These are phyloP conservation scores for Drosophila lacteicornis DNA, from an alignment of 1,140 invertebrate species.

Conservation along the genomic window DNA sequence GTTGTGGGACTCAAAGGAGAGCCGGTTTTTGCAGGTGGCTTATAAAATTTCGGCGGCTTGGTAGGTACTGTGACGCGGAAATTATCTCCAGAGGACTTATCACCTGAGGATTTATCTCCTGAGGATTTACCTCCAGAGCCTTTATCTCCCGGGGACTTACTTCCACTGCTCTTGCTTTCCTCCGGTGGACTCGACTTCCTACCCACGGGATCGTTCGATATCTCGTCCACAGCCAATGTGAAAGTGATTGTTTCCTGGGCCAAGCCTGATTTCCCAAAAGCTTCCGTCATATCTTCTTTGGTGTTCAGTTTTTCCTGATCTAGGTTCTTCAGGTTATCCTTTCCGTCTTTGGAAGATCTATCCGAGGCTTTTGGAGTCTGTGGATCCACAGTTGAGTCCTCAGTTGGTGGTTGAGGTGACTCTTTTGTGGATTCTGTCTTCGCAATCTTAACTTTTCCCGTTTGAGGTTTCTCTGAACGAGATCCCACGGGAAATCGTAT, in stretches of 20 bases:
- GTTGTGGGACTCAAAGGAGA: no score
- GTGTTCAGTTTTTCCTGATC: no score
- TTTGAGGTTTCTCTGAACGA: not conserved
- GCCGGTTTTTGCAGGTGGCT: not conserved
- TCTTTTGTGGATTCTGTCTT: not conserved
- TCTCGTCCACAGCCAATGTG: not conserved
- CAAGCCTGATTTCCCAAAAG: not conserved
- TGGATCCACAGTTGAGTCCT: not conserved
- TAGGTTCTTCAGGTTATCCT: not conserved
- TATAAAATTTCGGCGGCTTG: not conserved
- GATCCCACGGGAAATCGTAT: slow-evolving; percentile 21
- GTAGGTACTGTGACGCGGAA: not conserved
- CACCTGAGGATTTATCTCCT: not conserved
- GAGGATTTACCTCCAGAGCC: not conserved
- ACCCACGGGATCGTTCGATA: not conserved
- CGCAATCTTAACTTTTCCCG: not conserved
- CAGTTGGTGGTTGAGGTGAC: not conserved
- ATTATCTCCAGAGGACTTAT: not conserved
- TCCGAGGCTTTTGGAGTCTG: not conserved
- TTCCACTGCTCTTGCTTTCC: not conserved
- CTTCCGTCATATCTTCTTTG: not conserved
- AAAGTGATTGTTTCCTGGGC: no score
- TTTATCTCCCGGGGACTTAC: not conserved
- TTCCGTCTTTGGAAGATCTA: not conserved
- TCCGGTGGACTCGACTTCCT: not conserved